Evolutionary conservation across 1,140 invertebrate species (phyloP), one percentile per base, ranked within the genome.

Genomic region (Druon quercuslanigerum): DNA sequence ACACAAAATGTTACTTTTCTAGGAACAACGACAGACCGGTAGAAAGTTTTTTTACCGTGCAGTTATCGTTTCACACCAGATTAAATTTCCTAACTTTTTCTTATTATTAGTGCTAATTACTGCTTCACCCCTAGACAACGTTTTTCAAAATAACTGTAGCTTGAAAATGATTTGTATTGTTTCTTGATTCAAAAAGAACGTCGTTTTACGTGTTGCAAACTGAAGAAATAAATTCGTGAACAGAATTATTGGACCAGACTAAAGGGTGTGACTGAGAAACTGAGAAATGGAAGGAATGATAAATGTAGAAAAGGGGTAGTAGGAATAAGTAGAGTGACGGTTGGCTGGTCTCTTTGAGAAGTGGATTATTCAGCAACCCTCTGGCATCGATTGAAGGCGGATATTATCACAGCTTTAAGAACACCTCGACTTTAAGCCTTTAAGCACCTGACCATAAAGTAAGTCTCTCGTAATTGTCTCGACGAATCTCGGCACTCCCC

Each of bases 401-500:
- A 71, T 40, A 73, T 82, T 79, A 75, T 79, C 76, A 71, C 60
- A 19, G 79, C 81, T 88, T 88, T 87, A 90, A 89, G 87, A 80
- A 74, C 76, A 78, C 79, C 79, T 88, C 87, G 66, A 85, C 86
- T 90, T 91, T 90, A 91, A 91, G 86, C 89, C 87, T 90, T 90
- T 90, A 89, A 90, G 85, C 88, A 90, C 87, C 86, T 90, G 89
- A 86, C 87, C 88, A 87, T 91, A 88, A 90, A 89, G 86, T 87
- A 90, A 89, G 86, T 87, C 84, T 82, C 74, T 85, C 81, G 86
- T 90, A 91, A 91, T 90, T 90, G 89, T 90, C 88, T 85, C 84
- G 85, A 83, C 83, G 86, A 91, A 90, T 90, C 89, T 88, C 86
- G 82, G 84, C 84, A 82, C 82, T 87, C 89, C 87, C 88, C 85